These are phyloP conservation scores for Anthoscopus minutus DNA, from an alignment of 2,113 vertebrate genomes.

Conservation along the genomic window DNA sequence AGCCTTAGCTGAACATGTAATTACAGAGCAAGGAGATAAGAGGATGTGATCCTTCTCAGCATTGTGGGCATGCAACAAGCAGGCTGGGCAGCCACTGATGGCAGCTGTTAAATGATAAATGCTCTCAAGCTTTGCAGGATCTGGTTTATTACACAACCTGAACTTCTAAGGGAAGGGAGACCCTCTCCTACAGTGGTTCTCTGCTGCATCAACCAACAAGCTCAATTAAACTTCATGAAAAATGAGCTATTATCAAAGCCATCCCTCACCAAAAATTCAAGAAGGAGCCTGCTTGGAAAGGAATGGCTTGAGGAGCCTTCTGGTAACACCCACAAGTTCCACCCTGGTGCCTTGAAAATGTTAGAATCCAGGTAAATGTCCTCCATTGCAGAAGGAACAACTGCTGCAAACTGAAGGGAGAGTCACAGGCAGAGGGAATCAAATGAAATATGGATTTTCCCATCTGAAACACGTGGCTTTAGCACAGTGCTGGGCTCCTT, in stretches of 20 bases:
- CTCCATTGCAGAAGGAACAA: background rate
- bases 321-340: background rate
- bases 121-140: background rate
- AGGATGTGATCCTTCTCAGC: background rate
- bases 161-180: background rate
- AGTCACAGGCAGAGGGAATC: background rate
- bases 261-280: background rate
- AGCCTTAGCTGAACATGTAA: background rate
- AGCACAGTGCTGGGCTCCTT: background rate
- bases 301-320: background rate
- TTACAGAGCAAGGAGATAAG: background rate
- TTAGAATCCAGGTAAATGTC: background rate
- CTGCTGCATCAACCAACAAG: background rate
- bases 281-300: background rate
- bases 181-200: background rate
- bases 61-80: background rate
- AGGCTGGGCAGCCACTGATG: background rate
- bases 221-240: background rate
- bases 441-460: background rate
- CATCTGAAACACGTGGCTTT: background rate
- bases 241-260: background rate
- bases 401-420: background rate
- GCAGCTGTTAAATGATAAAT: background rate
- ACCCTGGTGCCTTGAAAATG: background rate
- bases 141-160: background rate